Conservation (phyloP, 2,113 vertebrate genomes). For the Aleadryas rufinucha region DNA sequence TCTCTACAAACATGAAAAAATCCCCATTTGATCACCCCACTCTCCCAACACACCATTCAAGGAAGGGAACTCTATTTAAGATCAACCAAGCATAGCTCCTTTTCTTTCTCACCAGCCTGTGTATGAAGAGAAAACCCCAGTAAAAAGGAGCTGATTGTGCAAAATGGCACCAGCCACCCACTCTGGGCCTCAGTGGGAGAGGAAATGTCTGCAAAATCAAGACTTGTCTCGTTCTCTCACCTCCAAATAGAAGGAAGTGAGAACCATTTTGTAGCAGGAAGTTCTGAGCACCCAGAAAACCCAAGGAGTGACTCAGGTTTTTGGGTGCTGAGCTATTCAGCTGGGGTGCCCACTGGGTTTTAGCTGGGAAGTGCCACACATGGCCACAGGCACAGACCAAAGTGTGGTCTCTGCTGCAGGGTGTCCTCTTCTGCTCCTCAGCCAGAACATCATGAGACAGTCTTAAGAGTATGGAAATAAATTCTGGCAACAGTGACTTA, state of each 20-base stretch:
- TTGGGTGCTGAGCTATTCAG: neutral
- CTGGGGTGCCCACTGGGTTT: rapidly evolving
- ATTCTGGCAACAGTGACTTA: neutral
- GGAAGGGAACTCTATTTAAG: neutral
- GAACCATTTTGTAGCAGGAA: neutral
- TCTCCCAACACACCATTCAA: neutral
- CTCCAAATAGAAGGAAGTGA: neutral
- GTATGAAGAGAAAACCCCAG: neutral
- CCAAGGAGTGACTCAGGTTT: neutral
- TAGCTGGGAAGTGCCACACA: neutral
- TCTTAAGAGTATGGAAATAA: neutral
- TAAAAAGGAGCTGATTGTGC: neutral
- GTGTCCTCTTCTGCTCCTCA: neutral
- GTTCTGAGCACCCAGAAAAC: neutral
- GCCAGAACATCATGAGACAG: rapidly evolving
- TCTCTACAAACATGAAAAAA: neutral
- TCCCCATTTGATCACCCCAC: neutral
- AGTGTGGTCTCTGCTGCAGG: neutral
- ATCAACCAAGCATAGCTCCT: neutral
- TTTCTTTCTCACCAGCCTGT: neutral
- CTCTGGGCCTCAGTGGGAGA: neutral
- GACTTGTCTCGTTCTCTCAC: neutral
- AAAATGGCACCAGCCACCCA: neutral
- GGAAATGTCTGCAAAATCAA: neutral
- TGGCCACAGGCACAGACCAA: neutral